A percentile compares a stretch with the other conserved stretches of the same genome.
Conservation (phyloP, 2,888 invertebrate species). For the Amphipoea lucens region DNA sequence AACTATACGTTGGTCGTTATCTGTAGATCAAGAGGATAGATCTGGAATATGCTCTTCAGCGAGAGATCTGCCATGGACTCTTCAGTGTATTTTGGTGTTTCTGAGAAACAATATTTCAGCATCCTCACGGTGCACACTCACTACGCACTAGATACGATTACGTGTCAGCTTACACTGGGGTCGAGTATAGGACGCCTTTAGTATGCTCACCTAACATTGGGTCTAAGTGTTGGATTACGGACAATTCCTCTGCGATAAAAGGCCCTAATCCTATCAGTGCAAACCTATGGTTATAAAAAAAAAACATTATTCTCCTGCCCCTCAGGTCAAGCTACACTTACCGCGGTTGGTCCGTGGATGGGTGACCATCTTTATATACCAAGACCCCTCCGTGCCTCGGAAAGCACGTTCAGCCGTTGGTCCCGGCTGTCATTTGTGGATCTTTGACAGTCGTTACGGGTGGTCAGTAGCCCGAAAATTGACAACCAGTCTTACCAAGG, state of each 20-base stretch:
- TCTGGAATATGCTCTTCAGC: not conserved
- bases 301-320: not conserved
- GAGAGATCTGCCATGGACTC: not conserved
- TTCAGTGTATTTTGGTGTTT: not conserved
- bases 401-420: too few species aligned
- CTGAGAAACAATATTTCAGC: not conserved
- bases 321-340: too few species aligned
- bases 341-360: too few species aligned
- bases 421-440: too few species aligned
- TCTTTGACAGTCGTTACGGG: too few species aligned
- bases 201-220: not conserved
- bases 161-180: not conserved
- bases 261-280: not conserved
- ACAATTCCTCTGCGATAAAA: not conserved
- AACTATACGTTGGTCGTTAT: not conserved
- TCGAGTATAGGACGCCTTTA: not conserved
- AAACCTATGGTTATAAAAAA: not conserved
- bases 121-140: not conserved
- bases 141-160: not conserved
- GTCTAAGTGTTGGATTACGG: not conserved
- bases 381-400: too few species aligned
- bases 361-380: too few species aligned
- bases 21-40: not conserved
- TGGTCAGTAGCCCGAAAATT: too few species aligned
- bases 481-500: too few species aligned